These are phyloP conservation scores for Arenaria interpres DNA, from an alignment of 2,113 vertebrate species.

Conservation along the genomic window DNA sequence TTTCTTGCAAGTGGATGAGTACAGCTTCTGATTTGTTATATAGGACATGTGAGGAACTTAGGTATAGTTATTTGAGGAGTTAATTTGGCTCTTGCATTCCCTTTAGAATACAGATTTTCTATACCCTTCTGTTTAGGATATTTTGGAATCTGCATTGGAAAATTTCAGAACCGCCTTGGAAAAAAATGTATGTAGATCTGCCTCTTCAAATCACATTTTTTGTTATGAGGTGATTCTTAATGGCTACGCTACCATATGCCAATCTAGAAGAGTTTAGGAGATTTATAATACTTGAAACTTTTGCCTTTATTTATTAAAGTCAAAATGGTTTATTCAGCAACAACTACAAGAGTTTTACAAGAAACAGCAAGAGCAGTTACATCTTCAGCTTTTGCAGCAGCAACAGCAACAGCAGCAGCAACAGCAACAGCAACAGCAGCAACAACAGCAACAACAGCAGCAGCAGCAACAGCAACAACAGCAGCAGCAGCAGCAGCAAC, in stretches of 20 bases:
- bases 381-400: slow-evolving; percentile 99
- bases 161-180: slow-evolving; percentile 71
- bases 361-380: slow-evolving; percentile 99
- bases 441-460: slow-evolving; percentile 70
- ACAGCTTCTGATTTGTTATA: slow-evolving; percentile 41
- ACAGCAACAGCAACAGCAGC: slow-evolving; percentile 74
- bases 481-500: slow-evolving; percentile 64
- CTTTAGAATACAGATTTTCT: slow-evolving; percentile 68
- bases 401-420: slow-evolving; percentile 88
- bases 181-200: slow-evolving; percentile 66
- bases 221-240: slow-evolving; percentile 71
- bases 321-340: slow-evolving; percentile 93
- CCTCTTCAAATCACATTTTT: slow-evolving; percentile 67
- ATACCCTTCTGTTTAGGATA: slow-evolving; percentile 67
- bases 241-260: slow-evolving; percentile 71
- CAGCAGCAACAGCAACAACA: slow-evolving; percentile 70
- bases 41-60: slow-evolving; percentile 10
- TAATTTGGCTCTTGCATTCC: slow-evolving; percentile 59
- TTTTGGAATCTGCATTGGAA: slow-evolving; percentile 74
- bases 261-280: slow-evolving; percentile 82
- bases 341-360: slow-evolving; percentile 99
- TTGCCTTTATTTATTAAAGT: slow-evolving; percentile 89
- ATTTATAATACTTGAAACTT: slow-evolving; percentile 82
- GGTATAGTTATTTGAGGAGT: slow-evolving; percentile 41
- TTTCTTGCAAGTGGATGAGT: slow-evolving; percentile 38